phyloP scores from a whole-genome alignment of 1,140 invertebrate genomes.

The Saccostrea echinata region DNA sequence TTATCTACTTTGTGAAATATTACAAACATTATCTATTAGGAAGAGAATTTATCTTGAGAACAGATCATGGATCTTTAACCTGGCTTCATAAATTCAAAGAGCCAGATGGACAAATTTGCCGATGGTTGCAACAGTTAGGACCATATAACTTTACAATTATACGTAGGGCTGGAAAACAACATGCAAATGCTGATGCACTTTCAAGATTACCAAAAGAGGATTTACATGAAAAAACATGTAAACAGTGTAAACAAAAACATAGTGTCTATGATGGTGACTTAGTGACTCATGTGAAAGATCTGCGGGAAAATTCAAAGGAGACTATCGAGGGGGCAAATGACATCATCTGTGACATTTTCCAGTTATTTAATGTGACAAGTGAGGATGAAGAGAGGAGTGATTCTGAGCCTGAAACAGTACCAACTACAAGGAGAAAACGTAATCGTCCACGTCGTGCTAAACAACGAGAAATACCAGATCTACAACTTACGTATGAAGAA shows the following conservation, averaged over 20 bases:
- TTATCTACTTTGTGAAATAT: background rate
- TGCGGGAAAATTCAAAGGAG: no score
- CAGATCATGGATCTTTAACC: background rate
- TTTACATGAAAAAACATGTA: no score
- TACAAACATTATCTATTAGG: background rate
- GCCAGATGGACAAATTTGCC: constrained; percentile 46
- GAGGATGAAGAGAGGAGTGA: no score
- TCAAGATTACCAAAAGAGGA: constrained; percentile 6
- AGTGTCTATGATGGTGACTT: no score
- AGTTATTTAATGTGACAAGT: no score
- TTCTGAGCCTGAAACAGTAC: no score
- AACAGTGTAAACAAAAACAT: no score
- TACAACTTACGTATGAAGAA: background rate
- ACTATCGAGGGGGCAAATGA: no score
- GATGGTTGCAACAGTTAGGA: constrained; percentile 50
- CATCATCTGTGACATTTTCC: no score
- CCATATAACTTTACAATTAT: constrained; percentile 41
- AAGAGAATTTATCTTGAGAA: background rate
- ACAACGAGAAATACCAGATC: background rate
- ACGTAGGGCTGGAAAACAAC: background rate
- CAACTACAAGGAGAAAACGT: background rate
- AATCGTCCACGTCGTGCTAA: background rate
- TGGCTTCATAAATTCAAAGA: constrained; percentile 47
- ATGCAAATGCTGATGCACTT: constrained; percentile 41
- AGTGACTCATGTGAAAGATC: no score